Base-by-base conservation (phyloP, 2,888 invertebrate genomes). In the Sympetrum striolatum region DNA sequence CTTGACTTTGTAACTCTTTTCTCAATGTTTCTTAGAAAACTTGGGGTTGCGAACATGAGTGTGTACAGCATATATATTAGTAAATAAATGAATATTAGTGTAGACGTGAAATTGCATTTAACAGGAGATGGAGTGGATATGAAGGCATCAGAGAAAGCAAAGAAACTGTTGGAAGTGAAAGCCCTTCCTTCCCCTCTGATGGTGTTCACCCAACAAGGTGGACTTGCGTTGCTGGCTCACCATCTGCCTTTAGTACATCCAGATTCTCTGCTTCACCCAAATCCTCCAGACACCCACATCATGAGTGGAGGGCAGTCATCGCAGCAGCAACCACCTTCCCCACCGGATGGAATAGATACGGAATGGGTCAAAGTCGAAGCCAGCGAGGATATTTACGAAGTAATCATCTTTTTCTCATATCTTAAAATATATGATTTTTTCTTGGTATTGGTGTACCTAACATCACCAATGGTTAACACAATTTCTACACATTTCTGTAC, bases 201-300 rank as follows among this genome's bases (percentile, higher is more conserved):
- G 93, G 96, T 97, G 92, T 98, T 99, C 94, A 98, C 98, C 90
- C 96, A 96, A 91, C 96, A 97, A 92, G 98, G 98, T 91, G 98
- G 98, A 2, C 95, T 99, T 91, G 98, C 98, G 22, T 95, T 98
- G 91, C 94, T 99, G 91, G 98, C 98, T 0, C 97, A 97, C 93
- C 97, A 98, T 92, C 95, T 99, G 92, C 98, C 98, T 0, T 96
- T 98, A 0, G 96, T 98, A 31, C 98, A 97, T 94, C 98, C 98
- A 8, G 97, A 98, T 92, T 94, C 95, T 94, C 95, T n/a, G 95
- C 96, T 92, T 95, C 96, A 92, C 93, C 95, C 91, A 93, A 95
- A 91, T 93, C 95, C 91, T 93, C 95, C 92, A 95, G 95, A 82
- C 94, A 94, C 91, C 94, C 95, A 92, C 94, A 94, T 80, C 92